These are phyloP conservation scores for Drosophila incognita DNA, from an alignment of 2,888 invertebrate genomes.

Conservation along the genomic window DNA sequence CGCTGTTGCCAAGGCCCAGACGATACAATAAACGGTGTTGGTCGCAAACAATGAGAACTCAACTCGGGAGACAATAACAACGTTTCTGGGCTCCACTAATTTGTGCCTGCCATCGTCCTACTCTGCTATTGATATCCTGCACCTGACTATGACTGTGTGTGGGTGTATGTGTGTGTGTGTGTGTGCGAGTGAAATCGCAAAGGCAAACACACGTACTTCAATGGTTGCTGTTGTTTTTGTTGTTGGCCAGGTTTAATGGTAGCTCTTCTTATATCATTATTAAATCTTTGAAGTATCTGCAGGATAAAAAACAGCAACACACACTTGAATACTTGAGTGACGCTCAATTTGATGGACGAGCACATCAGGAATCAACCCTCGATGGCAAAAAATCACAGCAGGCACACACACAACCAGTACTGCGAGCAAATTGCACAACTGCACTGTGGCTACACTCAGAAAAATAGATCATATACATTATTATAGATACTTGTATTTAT, in stretches of 20 bases:
- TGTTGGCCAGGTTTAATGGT: slow-evolving; percentile 65
- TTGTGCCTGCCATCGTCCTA: slow-evolving; percentile 35
- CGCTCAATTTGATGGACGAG: slow-evolving; percentile 79
- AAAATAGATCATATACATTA: neutral
- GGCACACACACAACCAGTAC: slow-evolving; percentile 18
- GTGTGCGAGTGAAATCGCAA: slow-evolving; percentile 43
- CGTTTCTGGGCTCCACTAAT: slow-evolving; percentile 50
- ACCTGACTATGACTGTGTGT: slow-evolving; percentile 26
- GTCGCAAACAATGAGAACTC: slow-evolving; percentile 18
- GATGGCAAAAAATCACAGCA: slow-evolving; percentile 75
- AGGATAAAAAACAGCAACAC: slow-evolving; percentile 66
- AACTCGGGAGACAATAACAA: slow-evolving; percentile 40
- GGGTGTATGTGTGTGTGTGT: slow-evolving; percentile 1
- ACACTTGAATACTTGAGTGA: slow-evolving; percentile 76
- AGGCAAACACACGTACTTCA: slow-evolving; percentile 57
- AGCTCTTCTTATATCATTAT: slow-evolving; percentile 77
- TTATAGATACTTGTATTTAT: neutral
- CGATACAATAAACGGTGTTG: slow-evolving; percentile 9
- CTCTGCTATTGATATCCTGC: slow-evolving; percentile 39
- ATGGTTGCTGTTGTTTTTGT: slow-evolving; percentile 8
- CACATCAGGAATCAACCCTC: slow-evolving; percentile 59
- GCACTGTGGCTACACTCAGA: slow-evolving; percentile 6
- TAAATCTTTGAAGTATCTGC: slow-evolving; percentile 78
- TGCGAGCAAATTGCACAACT: slow-evolving; percentile 35
- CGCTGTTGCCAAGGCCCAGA: slow-evolving; percentile 25